Base-by-base conservation (phyloP, 2,113 vertebrate species). In the Todiramphus saurophagus region DNA sequence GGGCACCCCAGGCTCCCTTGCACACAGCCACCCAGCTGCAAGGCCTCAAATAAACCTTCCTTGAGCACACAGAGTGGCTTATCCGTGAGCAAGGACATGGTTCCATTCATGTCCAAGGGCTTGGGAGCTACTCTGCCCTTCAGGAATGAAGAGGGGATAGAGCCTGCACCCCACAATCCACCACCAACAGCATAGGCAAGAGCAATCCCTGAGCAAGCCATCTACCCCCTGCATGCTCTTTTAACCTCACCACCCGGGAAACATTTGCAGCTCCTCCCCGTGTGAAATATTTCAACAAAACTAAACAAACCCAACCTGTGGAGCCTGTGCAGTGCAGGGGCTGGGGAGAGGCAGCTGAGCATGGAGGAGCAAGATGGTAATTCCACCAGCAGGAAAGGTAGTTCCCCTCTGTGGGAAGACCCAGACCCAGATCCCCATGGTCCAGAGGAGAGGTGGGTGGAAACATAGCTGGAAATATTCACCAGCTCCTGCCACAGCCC, bases 121-220 rank as follows among this genome's bases (percentile, higher is more conserved):
- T 68, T 78, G 28, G 28, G 43, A 89, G 33, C 12, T 89, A 31
- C 39, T 90, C 78, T 84, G 70, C 25, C 31, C 25, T 75, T 75
- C 9, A 16, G 25, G 33, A 89, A 70, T 17, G 16, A 69, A 68
- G 66, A 64, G 10, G 30, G 9, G 53, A n/a, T 75, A 41, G 33
- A 92, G 16, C 8, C 72, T 48, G 21, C 39, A 39, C 37, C 50
- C 53, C 33, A 21, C 53, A 64, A 75, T 48, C 27, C 46, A 53
- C 21, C 4, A 1, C 21, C 0, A 0, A 31, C 5, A 63, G 43
- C 25, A 72, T 0, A 2, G 37, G 43, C 43, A 63, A 79, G 56
- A 91, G 31, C 56, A 59, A 64, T 64, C 13, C 43, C 60, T 20
- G n/a, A 73, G 48, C 2, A 3, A 94, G 53, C 28, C 55, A n/a